phyloP scores from a whole-genome alignment of 2,113 vertebrate genomes.

The Phrynosoma platyrhinos region DNA sequence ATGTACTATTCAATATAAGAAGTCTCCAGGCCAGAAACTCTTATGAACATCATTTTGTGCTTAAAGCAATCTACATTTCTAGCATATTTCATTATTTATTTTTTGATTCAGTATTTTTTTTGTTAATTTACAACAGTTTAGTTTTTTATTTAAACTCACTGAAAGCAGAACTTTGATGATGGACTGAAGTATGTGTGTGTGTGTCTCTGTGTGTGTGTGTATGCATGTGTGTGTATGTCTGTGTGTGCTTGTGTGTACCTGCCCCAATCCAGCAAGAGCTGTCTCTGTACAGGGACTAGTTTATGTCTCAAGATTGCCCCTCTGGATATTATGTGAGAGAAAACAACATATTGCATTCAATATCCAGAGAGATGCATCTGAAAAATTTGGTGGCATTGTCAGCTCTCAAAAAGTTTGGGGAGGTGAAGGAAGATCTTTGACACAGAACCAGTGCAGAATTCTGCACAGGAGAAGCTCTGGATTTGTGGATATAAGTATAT shows the following conservation, averaged over 20 bases:
- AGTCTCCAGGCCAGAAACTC: constrained; percentile 26
- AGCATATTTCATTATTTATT: constrained; percentile 82
- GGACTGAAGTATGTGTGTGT: constrained; percentile 60
- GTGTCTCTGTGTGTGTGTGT: neutral
- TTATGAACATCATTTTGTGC: constrained; percentile 69
- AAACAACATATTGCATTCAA: neutral
- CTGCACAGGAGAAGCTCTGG: neutral
- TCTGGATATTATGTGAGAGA: neutral
- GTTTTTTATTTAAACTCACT: constrained; percentile 83
- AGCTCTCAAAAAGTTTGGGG: neutral
- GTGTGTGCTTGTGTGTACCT: neutral
- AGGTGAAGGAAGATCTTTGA: neutral
- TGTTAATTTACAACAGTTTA: constrained; percentile 72
- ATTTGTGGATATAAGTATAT: constrained; percentile 61
- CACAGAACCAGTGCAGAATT: neutral
- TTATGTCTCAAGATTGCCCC: neutral
- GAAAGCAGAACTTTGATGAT: constrained; percentile 77
- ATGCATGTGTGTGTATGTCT: neutral
- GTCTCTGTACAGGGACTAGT: neutral
- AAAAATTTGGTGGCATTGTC: neutral
- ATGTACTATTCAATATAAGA: constrained; percentile 48
- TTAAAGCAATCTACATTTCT: constrained; percentile 77
- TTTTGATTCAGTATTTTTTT: constrained; percentile 77
- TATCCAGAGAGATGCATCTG: neutral
- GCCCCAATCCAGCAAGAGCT: neutral